Evolutionary conservation across 2,888 invertebrate species (phyloP), one percentile per base, ranked within the genome.

Genomic region (Frankliniella fusca): DNA sequence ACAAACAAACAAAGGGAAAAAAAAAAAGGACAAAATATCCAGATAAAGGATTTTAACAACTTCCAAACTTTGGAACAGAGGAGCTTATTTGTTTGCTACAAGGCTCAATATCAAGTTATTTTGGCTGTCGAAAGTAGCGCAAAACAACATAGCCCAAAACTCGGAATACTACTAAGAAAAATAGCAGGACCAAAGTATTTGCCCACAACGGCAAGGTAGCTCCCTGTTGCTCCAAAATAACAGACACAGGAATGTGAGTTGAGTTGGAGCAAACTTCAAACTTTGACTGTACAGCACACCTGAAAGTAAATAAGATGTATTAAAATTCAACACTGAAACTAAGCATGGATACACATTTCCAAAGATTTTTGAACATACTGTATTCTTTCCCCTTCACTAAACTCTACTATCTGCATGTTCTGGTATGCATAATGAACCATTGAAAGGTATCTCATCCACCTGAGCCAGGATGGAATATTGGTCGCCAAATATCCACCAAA

Each of bases 401-500:
- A 94, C 87, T 95, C 94, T 80, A 94, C 90, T 84, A 93, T 93
- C 87, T 94, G 93, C 93, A 94, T 93, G 87, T 94, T 94, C 86
- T 94, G 93, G 88, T 93, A 94, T 83, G 94, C 94, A 87, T 94
- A 94, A 87, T 94, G 93, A 81, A 94, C 92, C 92, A 94, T 92
- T 81, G 94, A 94, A 83, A 93, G 90, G 86, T 94, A 94, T 85
- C 92, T 91, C 88, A 93, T 91, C 94, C 94, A 94, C 86, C 92
- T 91, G 83, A 94, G 88, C 91, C 93, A 93, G 54, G 91, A 89
- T 28, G 94, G 94, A 86, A 94, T 93, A 86, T 93, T 91, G 80
- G 93, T 93, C 80, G 94, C 93, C 84, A 94, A 90, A 87, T 93
- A 94, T 65, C 93, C 92, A 84, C 94, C 94, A 86, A 94, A 92